Percentiles rank a stretch among this genome's conserved stretches.
These are phyloP conservation scores for Trilocha varians DNA, from an alignment of 2,888 invertebrate genomes.

Conservation along the genomic window DNA sequence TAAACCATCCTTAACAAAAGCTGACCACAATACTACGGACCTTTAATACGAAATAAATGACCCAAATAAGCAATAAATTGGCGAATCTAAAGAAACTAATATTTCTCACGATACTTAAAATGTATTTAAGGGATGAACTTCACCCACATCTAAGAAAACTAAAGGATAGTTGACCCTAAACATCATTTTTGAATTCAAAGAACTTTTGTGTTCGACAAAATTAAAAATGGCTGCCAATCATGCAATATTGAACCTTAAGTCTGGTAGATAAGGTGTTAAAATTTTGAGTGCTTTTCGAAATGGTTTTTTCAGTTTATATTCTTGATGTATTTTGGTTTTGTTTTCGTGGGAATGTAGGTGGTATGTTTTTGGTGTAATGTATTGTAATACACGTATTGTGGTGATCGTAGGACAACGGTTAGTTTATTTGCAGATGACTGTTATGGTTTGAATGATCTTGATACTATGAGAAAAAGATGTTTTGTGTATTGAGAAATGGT, in stretches of 20 bases:
- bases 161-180: slow-evolving; percentile 36
- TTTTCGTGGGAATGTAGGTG: slow-evolving; percentile 19
- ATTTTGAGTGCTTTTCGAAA: neutral
- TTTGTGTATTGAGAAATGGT: too few relatives aligned
- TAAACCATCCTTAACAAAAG: slow-evolving; percentile 3
- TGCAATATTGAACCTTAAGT: slow-evolving; percentile 16
- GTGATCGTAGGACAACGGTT: slow-evolving; percentile 54
- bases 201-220: slow-evolving; percentile 20
- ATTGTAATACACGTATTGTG: slow-evolving; percentile 19
- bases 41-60: slow-evolving; percentile 13
- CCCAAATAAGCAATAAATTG: neutral
- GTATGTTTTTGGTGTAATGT: slow-evolving; percentile 25
- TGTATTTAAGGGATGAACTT: slow-evolving; percentile 25
- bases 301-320: slow-evolving; percentile 33
- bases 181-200: slow-evolving; percentile 48
- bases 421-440: slow-evolving; percentile 54
- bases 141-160: slow-evolving; percentile 29
- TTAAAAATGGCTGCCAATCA: slow-evolving; percentile 1
- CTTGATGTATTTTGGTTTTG: slow-evolving; percentile 44
- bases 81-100: neutral
- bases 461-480: slow-evolving; percentile 33
- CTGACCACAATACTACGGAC: slow-evolving; percentile 14
- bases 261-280: neutral
- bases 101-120: slow-evolving; percentile 42
- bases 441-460: slow-evolving; percentile 21